Evolutionary conservation across 2,797 vertebrate species (phyloP), one percentile per base, ranked within the genome.

Genomic region (Sebastes matsubarae): DNA sequence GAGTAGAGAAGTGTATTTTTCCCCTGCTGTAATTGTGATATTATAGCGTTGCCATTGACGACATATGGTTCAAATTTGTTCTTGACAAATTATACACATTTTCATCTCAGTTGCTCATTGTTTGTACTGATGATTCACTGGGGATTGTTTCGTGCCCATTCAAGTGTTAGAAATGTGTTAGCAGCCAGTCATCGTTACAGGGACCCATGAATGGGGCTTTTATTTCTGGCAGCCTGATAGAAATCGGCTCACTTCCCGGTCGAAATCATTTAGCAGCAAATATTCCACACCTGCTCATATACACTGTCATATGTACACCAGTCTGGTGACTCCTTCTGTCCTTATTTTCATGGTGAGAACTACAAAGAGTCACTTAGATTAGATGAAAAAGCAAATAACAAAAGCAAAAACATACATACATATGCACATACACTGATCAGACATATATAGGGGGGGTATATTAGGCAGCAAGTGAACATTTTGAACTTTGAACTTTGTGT

Each of bases 51-150:
- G 75, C 5, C 65, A 46, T 8, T 60, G 46, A 42, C n/a, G 65
- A 75, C 74, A 76, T 57, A 14, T 78, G 81, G 14, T 87, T 81
- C 32, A 60, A 18, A 81, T 87, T 75, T 66, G 14, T 46, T 5
- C 38, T 27, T 5, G 8, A 70, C 55, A 80, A 76, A 81, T 52
- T 16, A 4, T n/a, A 24, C 54, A 65, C 32, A 38, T 74, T 46
- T 46, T 46, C 42, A 24, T 58, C 6, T 77, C 34, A 14, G 70
- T 61, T 2, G 42, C 52, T 36, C 14, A 4, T 34, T 24, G 34
- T 58, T 76, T 22, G 54, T 8, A 12, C 67, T 64, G 69, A 60
- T 71, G 82, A 80, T 34, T 90, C 77, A 81, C 20, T 5, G 10
- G 71, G 74, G 80, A 76, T 13, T 32, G 24, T 68, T 82, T 50